These are phyloP conservation scores for Rhyacichthys aspro DNA, from an alignment of 2,797 vertebrate species.

Conservation along the genomic window DNA sequence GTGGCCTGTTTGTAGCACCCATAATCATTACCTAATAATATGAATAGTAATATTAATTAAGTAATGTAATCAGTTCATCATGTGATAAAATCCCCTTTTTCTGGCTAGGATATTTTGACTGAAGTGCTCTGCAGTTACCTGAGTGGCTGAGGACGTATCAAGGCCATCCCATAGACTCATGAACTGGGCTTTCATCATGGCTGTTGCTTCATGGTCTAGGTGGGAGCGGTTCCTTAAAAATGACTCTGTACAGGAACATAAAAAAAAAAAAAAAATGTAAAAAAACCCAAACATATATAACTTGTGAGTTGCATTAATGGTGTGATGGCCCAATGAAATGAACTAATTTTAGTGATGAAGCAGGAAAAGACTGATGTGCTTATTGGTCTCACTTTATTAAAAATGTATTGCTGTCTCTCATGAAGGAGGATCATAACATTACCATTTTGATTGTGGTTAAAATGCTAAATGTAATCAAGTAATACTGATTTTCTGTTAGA, in stretches of 20 bases:
- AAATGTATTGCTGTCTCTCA: not conserved
- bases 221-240: conserved; percentile 84
- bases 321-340: conserved; percentile 1
- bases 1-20: conserved; percentile 85
- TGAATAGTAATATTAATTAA: not conserved
- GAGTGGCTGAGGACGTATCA: conserved; percentile 76
- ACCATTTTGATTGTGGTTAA: conserved; percentile 4
- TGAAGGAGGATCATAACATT: not conserved
- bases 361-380: not conserved
- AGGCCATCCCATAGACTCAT: conserved; percentile 88
- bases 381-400: conserved; percentile 9
- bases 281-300: no score
- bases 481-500: conserved; percentile 6
- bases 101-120: not conserved
- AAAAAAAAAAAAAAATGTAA: no score
- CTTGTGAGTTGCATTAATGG: not conserved
- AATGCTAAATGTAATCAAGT: conserved; percentile 4
- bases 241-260: conserved; percentile 70
- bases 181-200: conserved; percentile 89
- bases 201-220: conserved; percentile 84
- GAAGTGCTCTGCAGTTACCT: conserved; percentile 61
- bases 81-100: not conserved
- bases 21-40: conserved; percentile 82
- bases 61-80: no score
- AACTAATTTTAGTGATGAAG: conserved; percentile 14